phyloP scores from a whole-genome alignment of 2,113 vertebrate genomes.

The Rhineura floridana region DNA sequence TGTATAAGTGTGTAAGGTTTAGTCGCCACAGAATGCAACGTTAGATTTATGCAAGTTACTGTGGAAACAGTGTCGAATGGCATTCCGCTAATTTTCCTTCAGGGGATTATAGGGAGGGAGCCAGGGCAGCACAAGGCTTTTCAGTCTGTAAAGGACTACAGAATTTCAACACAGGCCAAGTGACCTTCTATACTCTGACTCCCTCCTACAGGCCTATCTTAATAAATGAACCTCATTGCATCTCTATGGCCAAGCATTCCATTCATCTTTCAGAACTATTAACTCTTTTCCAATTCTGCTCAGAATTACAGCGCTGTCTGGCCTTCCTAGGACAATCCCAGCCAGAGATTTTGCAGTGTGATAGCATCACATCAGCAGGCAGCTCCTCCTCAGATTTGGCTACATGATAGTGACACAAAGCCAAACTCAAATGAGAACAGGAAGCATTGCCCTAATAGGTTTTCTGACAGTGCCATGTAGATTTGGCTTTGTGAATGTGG shows the following conservation, averaged over 20 bases:
- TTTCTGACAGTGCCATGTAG: background rate
- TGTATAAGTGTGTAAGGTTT: background rate
- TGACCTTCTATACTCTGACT: background rate
- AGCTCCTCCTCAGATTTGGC: background rate
- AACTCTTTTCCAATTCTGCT: background rate
- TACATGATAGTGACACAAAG: background rate
- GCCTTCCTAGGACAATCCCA: background rate
- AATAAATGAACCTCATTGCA: background rate
- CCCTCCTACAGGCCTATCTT: background rate
- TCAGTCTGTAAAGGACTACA: background rate
- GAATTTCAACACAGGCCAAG: background rate
- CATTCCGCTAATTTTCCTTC: background rate
- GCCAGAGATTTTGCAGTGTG: background rate
- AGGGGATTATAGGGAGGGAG: background rate
- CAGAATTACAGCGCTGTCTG: background rate
- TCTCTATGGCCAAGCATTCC: background rate
- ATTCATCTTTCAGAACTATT: background rate
- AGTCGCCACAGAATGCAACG: background rate
- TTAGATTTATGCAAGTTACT: constrained; percentile 17
- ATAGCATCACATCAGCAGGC: background rate
- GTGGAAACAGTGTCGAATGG: constrained; percentile 9
- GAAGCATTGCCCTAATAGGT: background rate
- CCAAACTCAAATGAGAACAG: background rate
- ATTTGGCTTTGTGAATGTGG: background rate
- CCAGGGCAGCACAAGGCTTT: background rate